Conservation (phyloP, 2,888 invertebrate genomes). For the Ischnus inquisitorius region DNA sequence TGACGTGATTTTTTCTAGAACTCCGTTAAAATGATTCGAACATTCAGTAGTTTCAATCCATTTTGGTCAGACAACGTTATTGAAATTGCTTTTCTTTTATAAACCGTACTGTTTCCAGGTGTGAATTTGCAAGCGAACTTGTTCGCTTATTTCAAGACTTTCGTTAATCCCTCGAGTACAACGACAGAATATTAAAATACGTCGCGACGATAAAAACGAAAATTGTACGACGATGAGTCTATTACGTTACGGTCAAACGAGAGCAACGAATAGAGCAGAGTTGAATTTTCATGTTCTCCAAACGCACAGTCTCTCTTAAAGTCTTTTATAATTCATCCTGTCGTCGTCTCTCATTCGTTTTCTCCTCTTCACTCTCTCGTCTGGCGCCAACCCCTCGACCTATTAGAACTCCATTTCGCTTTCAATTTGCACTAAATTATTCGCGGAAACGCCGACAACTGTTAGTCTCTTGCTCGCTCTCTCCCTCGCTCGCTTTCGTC, state of each 20-base stretch:
- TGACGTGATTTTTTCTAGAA: not conserved
- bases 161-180: too few relatives aligned
- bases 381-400: conserved; percentile 31
- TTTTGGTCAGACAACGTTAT: not conserved
- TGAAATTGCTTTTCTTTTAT: not conserved
- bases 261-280: not conserved
- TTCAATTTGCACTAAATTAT: conserved; percentile 77
- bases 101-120: not conserved
- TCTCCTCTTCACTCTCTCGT: conserved; percentile 16
- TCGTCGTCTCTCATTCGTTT: not conserved
- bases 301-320: not conserved
- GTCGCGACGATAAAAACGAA: not conserved
- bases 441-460: conserved; percentile 66
- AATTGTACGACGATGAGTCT: not conserved
- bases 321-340: conserved; percentile 12
- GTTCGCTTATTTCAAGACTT: too few relatives aligned
- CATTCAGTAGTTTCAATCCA: conserved; percentile 3
- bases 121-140: too few relatives aligned
- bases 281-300: conserved; percentile 8
- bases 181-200: too few relatives aligned
- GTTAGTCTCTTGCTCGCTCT: conserved; percentile 51
- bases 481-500: conserved; percentile 35
- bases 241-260: not conserved
- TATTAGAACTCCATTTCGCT: conserved; percentile 73
- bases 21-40: not conserved